Percentiles rank a stretch among this genome's conserved stretches.
These are phyloP conservation scores for Leptinotarsa haldemani DNA, from an alignment of 2,888 invertebrate genomes.

Conservation along the genomic window DNA sequence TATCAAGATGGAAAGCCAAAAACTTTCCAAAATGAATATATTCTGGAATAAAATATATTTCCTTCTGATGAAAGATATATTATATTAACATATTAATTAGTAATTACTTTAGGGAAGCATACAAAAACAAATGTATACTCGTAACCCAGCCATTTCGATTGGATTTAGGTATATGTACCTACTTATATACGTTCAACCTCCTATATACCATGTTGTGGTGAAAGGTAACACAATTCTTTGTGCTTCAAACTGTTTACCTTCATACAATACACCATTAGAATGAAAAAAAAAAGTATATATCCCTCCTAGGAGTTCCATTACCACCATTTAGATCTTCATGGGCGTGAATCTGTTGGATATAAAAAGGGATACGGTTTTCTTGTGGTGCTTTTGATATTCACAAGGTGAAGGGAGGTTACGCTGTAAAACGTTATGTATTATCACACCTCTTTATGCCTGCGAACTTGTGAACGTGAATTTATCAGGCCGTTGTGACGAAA, in stretches of 20 bases:
- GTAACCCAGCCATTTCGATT: not conserved
- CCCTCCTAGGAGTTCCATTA: constrained; percentile 39
- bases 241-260: not conserved
- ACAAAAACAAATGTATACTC: not conserved
- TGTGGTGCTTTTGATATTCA: constrained; percentile 5
- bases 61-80: too few species aligned
- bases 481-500: not conserved
- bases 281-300: constrained; percentile 30
- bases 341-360: constrained; percentile 50
- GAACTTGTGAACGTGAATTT: not conserved
- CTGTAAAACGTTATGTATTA: constrained; percentile 26
- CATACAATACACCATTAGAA: constrained; percentile 25
- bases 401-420: constrained; percentile 24
- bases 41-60: too few species aligned
- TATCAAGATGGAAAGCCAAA: too few species aligned
- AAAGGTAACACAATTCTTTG: constrained; percentile 1
- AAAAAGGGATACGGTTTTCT: constrained; percentile 40
- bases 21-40: too few species aligned
- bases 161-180: not conserved
- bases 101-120: too few species aligned
- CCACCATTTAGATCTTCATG: constrained; percentile 48
- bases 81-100: too few species aligned
- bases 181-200: not conserved
- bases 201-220: not conserved
- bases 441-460: constrained; percentile 14